Percentiles rank a stretch among this genome's conserved stretches.
Conservation (phyloP, 2,113 vertebrate species). For the Sander vitreus region DNA sequence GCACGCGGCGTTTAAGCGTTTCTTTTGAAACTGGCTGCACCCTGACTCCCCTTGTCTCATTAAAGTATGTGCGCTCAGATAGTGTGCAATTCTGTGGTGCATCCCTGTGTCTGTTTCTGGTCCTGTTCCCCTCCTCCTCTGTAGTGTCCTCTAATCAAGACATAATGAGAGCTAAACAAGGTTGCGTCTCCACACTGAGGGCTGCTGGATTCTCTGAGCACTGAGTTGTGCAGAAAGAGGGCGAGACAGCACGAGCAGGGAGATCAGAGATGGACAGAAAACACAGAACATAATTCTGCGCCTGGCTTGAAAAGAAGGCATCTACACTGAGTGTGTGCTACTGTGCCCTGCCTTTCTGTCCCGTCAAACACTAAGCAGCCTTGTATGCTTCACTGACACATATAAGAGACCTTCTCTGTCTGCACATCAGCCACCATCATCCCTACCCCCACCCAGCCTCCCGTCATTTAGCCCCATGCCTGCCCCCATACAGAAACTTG, state of each 20-base stretch:
- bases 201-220: conserved; percentile 68
- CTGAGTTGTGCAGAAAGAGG: conserved; percentile 37
- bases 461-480: conserved; percentile 69
- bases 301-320: conserved; percentile 53
- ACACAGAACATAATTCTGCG: conserved; percentile 57
- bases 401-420: conserved; percentile 82
- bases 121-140: conserved; percentile 70
- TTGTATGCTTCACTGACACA: conserved; percentile 70
- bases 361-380: conserved; percentile 75
- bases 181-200: conserved; percentile 77
- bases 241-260: conserved; percentile 39
- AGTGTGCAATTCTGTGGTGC: conserved; percentile 43
- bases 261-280: conserved; percentile 37
- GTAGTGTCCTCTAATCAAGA: conserved; percentile 80
- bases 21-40: conserved; percentile 43
- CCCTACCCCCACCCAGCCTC: conserved; percentile 70
- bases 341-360: conserved; percentile 69
- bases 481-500: conserved; percentile 82
- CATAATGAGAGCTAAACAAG: conserved; percentile 85
- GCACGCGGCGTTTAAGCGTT: conserved; percentile 44
- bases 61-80: conserved; percentile 22
- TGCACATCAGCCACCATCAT: conserved; percentile 71
- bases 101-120: conserved; percentile 72
- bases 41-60: conserved; percentile 19
- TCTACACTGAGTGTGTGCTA: conserved; percentile 46